Evolutionary conservation across 1,140 invertebrate genomes (phyloP), one percentile per base, ranked within the genome.

Genomic region (Trissolcus basalis): DNA sequence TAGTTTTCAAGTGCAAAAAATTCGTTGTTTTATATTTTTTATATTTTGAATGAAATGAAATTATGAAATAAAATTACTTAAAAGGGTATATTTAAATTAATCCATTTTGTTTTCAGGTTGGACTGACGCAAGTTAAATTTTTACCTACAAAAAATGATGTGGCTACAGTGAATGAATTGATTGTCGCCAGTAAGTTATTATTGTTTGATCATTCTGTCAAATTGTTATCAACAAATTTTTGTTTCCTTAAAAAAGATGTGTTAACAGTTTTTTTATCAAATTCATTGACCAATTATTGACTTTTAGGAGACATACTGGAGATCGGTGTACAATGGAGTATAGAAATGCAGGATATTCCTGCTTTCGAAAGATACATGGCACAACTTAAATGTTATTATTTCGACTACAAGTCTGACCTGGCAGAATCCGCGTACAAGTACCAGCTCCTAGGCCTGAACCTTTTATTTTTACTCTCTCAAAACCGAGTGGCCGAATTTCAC

Each of bases 311-410:
- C 87, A 93, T 97, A 65, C 89, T 99, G 32, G 97, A 99, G 91
- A 97, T 98, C 80, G 97, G 97, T 69, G 97, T 96, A 27, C 95
- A 97, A 88, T 97, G 95, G 92, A 97, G 96, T 77, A 97, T 99
- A 70, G 93, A 93, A 16, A 92, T 90, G 15, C 94, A 96, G 88
- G 95, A 99, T 89, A 96, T 98, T 60, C 95, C 96, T 93, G 55
- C 96, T 0, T 99, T 99, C 89, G 97, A 99, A 86, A 90, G 97
- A 82, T 98, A 97, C 77, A 97, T 98, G 92, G 95, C 97, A 13
- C 97, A 99, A 87, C 86, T 99, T 14, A 99, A 99, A 88, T 96
- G 95, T 85, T 99, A 99, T 83, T 99, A 99, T 86, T 96, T 98
- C 85, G 97, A 99, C 90, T 99, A 98, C 85, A 96, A 96, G 91